Evolutionary conservation across 2,113 vertebrate genomes (phyloP), one percentile per base, ranked within the genome.

Genomic region (Thamnaconus septentrionalis): DNA sequence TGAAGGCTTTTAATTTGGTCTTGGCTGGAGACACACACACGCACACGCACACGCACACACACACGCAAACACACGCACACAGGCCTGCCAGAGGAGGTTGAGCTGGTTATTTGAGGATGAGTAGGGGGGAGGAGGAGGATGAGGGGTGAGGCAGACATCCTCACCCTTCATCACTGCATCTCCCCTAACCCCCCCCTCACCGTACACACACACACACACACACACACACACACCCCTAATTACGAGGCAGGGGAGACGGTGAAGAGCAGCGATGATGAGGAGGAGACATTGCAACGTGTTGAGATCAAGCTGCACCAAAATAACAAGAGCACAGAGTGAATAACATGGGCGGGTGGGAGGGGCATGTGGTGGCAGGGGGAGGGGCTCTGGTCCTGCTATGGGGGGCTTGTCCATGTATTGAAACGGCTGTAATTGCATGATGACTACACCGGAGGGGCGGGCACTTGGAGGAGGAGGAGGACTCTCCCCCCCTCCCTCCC

Each of bases 1-100:
- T 87, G 86, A 84, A 91, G 83, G 84, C 87, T 90, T 92, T 90
- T 91, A 81, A 90, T 94, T 91, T 91, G 80, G 82, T 85, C 74
- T 56, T 65, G 78, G 83, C 66, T 82, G 82, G 61, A 88, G 59
- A 79, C 18, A 31, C 18, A 31, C 18, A 31, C 18, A 31, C 18
- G 2, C 18, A 31, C 18, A 31, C 18, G 2, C 18, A 31, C 18
- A 31, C 18, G 2, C 18, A 31, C 18, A 31, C 18, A 31, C 18
- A 31, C 2, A 31, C 18, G 2, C 18, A 31, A 1, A 31, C 18
- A 31, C 18, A 31, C 18, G 18, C 18, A 31, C 18, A 31, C 18
- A 31, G 18, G 18, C 18, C 18, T 1, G 18, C 18, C 8, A 1
- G 41, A 31, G 64, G 6, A 39, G 54, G 57, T 48, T 40, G 53